Evolutionary conservation across 2,888 invertebrate genomes (phyloP), one percentile per base, ranked within the genome.

Genomic region (Euplagia quadripunctaria): DNA sequence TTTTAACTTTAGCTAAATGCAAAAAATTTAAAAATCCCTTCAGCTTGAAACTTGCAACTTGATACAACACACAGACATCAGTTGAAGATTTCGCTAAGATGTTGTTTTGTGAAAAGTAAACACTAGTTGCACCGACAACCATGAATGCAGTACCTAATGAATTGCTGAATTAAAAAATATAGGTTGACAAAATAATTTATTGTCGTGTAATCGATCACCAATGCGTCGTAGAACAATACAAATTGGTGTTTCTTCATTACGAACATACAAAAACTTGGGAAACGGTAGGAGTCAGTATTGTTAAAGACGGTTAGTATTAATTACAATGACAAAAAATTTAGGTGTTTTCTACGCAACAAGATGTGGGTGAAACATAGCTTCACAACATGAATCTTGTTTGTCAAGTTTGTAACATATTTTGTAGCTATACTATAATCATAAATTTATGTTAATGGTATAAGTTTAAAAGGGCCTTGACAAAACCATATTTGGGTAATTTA

Each of bases 231-330:
- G 75, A 82, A 89, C 89, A 88, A 90, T 89, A 86, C 86, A 84
- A 86, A 87, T 86, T 76, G 74, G 73, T 79, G 70, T 83, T 82
- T 73, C 75, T 83, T 74, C 64, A 80, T 79, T 67, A 77, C 72
- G 79, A 77, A 74, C 64, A 64, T 61, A 73, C 73, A 90, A 90
- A 90, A 89, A 83, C 86, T 82, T 89, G 90, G 75, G 89, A 89
- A 86, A 81, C 71, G 58, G 14, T 49, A 41, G 64, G 52, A 78
- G 79, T 65, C 64, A 61, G 82, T 73, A 87, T 89, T 89, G 88
- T 88, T 81, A n/a, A 65, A 43, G 63, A 75, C 79, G 81, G 82
- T 82, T 80, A 77, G 74, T 84, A 85, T 82, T 79, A 79, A 85
- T 82, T 80, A 82, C 81, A 46, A 14, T 65, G 66, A 67, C 72